Evolutionary conservation across 2,113 vertebrate species (phyloP), one percentile per base, ranked within the genome.

Genomic region (Sturnus vulgaris): DNA sequence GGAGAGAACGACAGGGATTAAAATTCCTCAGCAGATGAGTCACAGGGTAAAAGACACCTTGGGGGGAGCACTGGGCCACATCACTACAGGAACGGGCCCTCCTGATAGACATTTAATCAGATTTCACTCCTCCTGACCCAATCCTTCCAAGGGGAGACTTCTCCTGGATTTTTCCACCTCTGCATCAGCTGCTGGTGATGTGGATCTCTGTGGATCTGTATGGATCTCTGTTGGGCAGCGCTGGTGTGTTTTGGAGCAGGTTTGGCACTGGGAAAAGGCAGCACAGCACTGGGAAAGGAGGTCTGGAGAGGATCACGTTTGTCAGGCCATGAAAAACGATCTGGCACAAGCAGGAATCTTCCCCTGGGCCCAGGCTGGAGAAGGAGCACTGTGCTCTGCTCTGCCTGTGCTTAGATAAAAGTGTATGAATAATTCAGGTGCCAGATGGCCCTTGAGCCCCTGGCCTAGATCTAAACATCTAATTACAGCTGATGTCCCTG

Each of bases 371-470:
- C 61, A 12, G 64, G 52, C 83, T 50, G 11, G 53, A 73, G 66
- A 53, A 92, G 57, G 60, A 89, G 65, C 2, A 4, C 39, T 46
- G 61, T 17, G 70, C 55, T 69, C 24, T 76, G 8, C 85, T 92
- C 86, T 65, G 72, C 30, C 90, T 90, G 81, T 2, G 9, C 69
- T 90, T 63, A 63, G n/a, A 52, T 56, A 35, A 65, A 42, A 14
- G 42, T 77, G 37, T 57, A 93, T 94, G 86, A 95, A 95, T 96
- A 95, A 94, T 93, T 93, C 73, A 96, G 76, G 83, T 88, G 47
- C 92, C 92, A 95, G 88, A 95, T 94, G 92, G 96, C 88, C 94
- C 92, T 81, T 57, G 82, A 94, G 92, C 90, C 90, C 93, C 82
- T 70, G 95, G 92, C 93, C 90, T 91, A 76, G 78, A 90, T 93